Evolutionary conservation across 2,888 invertebrate species (phyloP), one percentile per base, ranked within the genome.

Genomic region (Idaea dimidiata): DNA sequence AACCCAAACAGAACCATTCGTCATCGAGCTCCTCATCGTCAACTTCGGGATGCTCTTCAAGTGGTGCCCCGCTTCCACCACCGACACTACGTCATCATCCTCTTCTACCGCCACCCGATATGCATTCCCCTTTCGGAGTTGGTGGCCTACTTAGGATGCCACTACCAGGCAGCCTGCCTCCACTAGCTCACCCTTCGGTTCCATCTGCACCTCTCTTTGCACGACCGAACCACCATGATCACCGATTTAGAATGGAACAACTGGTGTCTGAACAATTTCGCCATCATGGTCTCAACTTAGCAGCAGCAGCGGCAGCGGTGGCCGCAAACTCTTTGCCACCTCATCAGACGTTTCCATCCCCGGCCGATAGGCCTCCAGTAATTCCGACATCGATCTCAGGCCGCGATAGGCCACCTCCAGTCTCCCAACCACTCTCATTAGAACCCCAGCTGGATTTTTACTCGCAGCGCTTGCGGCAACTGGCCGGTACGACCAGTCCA

Each of bases 391-490:
- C 94, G 63, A 80, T 93, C 61, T 89, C 93, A 65, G 87, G 93
- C 62, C 84, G 93, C 72, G 93, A 93, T 54, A 82, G 93, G 75
- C 82, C 78, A 67, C 91, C 91, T 72, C 89, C 93, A 66, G 89
- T 93, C 81, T 94, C 94, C 73, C 95, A 94, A 87, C 94, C 94
- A 73, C 94, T 95, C 73, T 95, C 95, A 87, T 93, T 96, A 78
- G 97, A 96, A 94, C 96, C 97, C 86, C 97, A 97, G 94, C 96
- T 98, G 95, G 98, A 99, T 96, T 99, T 98, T 96, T 99, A 99
- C 96, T 99, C 99, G 94, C 98, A 98, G 96, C 96, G 99, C 95
- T 96, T 99, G 95, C 97, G 98, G 94, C 98, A 98, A 95, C 96
- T 99, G 94, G 99, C 99, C 94, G 96, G 96, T 90, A 97, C 97